A percentile compares a stretch with the other conserved stretches of the same genome.
Conservation (phyloP, 1,140 invertebrate genomes). For the Bombus superbus region DNA sequence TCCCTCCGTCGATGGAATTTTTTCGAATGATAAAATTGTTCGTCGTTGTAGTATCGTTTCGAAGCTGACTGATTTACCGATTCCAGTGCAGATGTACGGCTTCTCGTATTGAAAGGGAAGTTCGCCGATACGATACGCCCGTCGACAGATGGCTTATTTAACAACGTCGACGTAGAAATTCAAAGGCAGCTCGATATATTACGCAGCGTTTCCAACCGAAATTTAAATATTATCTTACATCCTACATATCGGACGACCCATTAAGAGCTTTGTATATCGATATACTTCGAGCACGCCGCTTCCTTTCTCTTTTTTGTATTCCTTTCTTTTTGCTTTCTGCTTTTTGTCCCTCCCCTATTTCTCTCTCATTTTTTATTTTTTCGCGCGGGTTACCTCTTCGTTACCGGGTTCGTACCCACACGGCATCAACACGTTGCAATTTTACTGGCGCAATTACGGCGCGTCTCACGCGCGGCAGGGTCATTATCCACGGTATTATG, state of each 20-base stretch:
- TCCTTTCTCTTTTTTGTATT: no score
- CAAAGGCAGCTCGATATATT: background rate
- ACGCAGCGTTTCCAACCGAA: background rate
- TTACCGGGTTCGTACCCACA: background rate
- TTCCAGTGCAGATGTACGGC: background rate
- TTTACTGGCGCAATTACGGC: slow-evolving; percentile 27
- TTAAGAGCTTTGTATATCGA: background rate
- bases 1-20: background rate
- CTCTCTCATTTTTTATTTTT: background rate
- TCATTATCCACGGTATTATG: slow-evolving; percentile 34
- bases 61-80: background rate
- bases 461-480: background rate
- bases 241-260: background rate
- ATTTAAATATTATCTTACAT: slow-evolving; percentile 28
- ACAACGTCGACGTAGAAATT: background rate
- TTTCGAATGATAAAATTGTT: background rate
- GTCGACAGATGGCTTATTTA: background rate
- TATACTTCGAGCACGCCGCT: no score
- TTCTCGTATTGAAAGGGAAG: background rate
- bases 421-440: background rate
- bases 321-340: no score
- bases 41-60: background rate
- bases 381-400: background rate
- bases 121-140: background rate
- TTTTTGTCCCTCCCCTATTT: background rate